Percentiles rank a stretch among this genome's conserved stretches.
phyloP scores from a whole-genome alignment of 2,113 vertebrate genomes.

The Eretmochelys imbricata region DNA sequence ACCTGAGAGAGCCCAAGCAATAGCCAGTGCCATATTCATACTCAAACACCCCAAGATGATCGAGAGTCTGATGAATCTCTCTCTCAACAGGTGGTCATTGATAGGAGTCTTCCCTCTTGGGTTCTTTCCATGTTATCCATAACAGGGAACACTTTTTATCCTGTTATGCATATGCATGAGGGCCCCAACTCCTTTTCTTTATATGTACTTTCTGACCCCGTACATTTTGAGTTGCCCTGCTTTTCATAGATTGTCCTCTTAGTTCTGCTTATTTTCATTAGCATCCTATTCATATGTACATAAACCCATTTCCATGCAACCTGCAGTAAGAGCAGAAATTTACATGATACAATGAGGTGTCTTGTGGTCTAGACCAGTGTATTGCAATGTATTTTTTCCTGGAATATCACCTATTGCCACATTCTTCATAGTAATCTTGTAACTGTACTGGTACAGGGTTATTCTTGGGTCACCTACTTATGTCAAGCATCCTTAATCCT shows the following conservation, averaged over 20 bases:
- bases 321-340: not conserved
- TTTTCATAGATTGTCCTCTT: not conserved
- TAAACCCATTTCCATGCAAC: not conserved
- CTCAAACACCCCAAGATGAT: not conserved
- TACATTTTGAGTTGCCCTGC: not conserved
- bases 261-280: not conserved
- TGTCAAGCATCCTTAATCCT: not conserved
- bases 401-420: not conserved
- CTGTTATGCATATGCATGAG: not conserved
- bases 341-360: not conserved
- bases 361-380: not conserved
- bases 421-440: not conserved
- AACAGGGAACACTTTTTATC: not conserved
- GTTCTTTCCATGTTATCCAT: not conserved
- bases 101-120: not conserved
- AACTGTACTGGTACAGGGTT: not conserved
- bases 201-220: not conserved
- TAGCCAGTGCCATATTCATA: not conserved
- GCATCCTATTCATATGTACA: not conserved
- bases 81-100: not conserved
- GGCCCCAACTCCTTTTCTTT: not conserved
- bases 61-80: not conserved
- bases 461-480: not conserved
- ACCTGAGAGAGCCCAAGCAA: not conserved
- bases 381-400: not conserved